Percentiles rank a stretch among this genome's conserved stretches.
phyloP scores from a whole-genome alignment of 1,140 invertebrate species.

The Ectropis grisescens region DNA sequence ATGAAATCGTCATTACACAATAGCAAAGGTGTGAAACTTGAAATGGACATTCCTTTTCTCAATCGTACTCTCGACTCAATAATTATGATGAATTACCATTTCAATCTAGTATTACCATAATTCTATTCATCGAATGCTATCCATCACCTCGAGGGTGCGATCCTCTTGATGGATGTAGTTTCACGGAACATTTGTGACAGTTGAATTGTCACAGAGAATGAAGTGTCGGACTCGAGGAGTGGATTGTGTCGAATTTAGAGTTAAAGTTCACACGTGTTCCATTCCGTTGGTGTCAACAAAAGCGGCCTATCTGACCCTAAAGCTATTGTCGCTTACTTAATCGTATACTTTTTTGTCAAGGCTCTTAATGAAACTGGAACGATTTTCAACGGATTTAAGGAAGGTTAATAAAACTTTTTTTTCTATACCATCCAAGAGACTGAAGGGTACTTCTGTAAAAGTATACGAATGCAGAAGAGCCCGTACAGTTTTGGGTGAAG shows the following conservation, averaged over 20 bases:
- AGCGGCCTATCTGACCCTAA: constrained; percentile 14
- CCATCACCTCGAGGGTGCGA: constrained; percentile 33
- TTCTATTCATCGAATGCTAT: constrained; percentile 47
- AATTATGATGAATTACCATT: constrained; percentile 56
- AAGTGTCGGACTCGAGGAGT: constrained; percentile 16
- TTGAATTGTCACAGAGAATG: constrained; percentile 43
- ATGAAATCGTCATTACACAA: too few species aligned
- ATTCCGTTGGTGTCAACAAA: constrained; percentile 23
- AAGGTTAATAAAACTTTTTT: too few species aligned
- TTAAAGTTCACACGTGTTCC: constrained; percentile 51
- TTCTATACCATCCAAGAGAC: too few species aligned
- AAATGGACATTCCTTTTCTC: constrained; percentile 28
- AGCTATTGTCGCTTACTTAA: neutral
- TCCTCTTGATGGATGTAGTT: constrained; percentile 28
- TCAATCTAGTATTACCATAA: constrained; percentile 54
- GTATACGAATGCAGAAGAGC: too few species aligned
- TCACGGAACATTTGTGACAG: constrained; percentile 52
- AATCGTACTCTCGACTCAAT: constrained; percentile 37
- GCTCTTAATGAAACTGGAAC: constrained; percentile 2
- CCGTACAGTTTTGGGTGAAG: too few species aligned
- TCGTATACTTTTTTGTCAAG: neutral
- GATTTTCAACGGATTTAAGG: too few species aligned
- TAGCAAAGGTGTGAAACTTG: constrained; percentile 36
- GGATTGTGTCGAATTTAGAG: constrained; percentile 18
- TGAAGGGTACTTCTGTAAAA: too few species aligned